Base-by-base conservation (phyloP, 1,140 invertebrate genomes). In the Frieseomelitta varia region DNA sequence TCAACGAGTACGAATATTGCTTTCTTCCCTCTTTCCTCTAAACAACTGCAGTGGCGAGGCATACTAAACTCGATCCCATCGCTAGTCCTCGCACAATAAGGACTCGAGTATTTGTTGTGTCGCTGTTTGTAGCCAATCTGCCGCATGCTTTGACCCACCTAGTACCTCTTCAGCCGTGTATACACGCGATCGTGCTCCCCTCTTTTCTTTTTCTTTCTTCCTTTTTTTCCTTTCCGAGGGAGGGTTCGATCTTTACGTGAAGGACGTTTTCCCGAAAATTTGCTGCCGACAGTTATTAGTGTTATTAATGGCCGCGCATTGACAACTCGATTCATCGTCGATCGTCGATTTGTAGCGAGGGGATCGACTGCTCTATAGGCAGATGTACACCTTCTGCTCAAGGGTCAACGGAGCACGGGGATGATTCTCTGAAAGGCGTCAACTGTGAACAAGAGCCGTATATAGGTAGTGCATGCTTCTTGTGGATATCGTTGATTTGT, bases 101-200 rank as follows among this genome's bases (percentile, higher is more conserved):
- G 63, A 80, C 87, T 94, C 89, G 91, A 94, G 93, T 94, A 94
- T 94, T 94, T 94, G 94, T 95, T 94, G 94, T 94, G 91, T 93
- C 92, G 93, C 93, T 93, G 92, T 93, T 94, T 93, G 92, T 91
- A 91, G 88, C 90, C 92, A 93, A 93, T 93, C 87, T 90, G 90
- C 90, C 88, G 91, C 89, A 84, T 82, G 88, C 90, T 92, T 92
- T 91, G 91, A 91, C 82, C 91, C 75, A 85, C 71, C 68, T 71
- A 79, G 65, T 53, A 47, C 61, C 80, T 89, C 83, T 73, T 81
- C 77, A 84, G 39, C 56, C 15, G 11, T 19, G 12, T 69, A 69
- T 47, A 69, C 55, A 11, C 30, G 39, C 39, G 56, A 17, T 74
- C 77, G 19, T 74, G 39, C n/a, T 61, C 47, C 56, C 51, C 27